Evolutionary conservation across 2,888 invertebrate species (phyloP), one percentile per base, ranked within the genome.

Genomic region (Apamea crenata): DNA sequence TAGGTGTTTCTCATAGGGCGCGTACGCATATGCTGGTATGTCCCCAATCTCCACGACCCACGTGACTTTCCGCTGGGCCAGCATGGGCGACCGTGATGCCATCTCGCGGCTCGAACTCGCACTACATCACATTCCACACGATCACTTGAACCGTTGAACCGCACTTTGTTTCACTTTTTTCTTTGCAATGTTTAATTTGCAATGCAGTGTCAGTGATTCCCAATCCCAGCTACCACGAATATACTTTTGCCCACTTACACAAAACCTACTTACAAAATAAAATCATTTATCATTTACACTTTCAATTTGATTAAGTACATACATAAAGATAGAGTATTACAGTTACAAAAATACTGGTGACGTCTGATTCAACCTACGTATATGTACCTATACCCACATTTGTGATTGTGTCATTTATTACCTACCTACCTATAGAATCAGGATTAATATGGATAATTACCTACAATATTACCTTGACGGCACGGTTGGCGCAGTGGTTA

Each of bases 21-120:
- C 96, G 68, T 91, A 90, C 10, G 92, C 92, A 82, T 94, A 92
- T 16, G 94, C 92, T 44, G 97, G 96, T 66, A 95, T 93, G 69
- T 96, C 97, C 40, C 97, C 96, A 72, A 97, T 91, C 83, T 97
- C 94, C 78, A 97, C 97, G 67, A 97, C 94, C 97, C 97, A 97
- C 84, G 96, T 97, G 87, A 97, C 93, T 89, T 94, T 96, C 77
- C 96, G 94, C 72, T 93, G 94, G 78, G 90, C 86, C 70, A 90
- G 87, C 76, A 90, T 77, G 44, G 94, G 92, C 65, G 93, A 93
- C 59, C 90, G 92, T 67, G 93, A 91, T 81, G 95, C 92, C 95
- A 95, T 95, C 93, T 93, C 87, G 44, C 80, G 78, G 40, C 44
- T 18, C 8, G 8, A 53, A 36, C 71, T 29, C 16, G 56, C 79